Percentiles rank a stretch among this genome's conserved stretches.
phyloP scores from a whole-genome alignment of 2,888 invertebrate genomes.

The Coelinius sp. region DNA sequence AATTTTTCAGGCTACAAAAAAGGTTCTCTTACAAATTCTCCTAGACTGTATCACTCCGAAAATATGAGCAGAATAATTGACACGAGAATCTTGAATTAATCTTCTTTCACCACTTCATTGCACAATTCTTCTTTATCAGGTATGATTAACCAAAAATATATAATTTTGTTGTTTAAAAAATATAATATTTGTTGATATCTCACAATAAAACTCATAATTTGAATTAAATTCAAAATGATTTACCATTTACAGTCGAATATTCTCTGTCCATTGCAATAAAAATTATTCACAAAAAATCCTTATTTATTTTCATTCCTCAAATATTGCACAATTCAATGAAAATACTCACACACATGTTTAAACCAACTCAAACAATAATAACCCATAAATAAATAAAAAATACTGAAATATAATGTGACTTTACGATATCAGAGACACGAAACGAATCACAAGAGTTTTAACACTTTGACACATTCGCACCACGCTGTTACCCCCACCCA shows the following conservation, averaged over 20 bases:
- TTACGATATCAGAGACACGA: conserved; percentile 29
- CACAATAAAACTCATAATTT: neutral
- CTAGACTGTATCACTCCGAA: neutral
- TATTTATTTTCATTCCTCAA: neutral
- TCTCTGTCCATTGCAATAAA: neutral
- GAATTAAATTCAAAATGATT: neutral
- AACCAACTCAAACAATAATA: no score
- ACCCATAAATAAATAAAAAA: conserved; percentile 37
- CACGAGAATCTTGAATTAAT: neutral
- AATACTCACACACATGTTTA: neutral
- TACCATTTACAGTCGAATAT: neutral
- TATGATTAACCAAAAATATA: no score
- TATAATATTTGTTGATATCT: neutral
- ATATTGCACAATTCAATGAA: neutral
- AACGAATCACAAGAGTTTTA: neutral
- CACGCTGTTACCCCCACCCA: conserved; percentile 17
- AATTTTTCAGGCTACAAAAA: no score
- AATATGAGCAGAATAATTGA: neutral
- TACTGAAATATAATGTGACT: conserved; percentile 45
- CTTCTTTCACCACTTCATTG: neutral
- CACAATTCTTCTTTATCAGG: no score
- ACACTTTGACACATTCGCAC: conserved; percentile 15
- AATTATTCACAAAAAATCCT: neutral
- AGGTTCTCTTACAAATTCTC: no score
- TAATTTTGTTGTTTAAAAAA: no score